A percentile compares a stretch with the other conserved stretches of the same genome.
Conservation (phyloP, 2,888 invertebrate genomes). For the Thecophora atra region DNA sequence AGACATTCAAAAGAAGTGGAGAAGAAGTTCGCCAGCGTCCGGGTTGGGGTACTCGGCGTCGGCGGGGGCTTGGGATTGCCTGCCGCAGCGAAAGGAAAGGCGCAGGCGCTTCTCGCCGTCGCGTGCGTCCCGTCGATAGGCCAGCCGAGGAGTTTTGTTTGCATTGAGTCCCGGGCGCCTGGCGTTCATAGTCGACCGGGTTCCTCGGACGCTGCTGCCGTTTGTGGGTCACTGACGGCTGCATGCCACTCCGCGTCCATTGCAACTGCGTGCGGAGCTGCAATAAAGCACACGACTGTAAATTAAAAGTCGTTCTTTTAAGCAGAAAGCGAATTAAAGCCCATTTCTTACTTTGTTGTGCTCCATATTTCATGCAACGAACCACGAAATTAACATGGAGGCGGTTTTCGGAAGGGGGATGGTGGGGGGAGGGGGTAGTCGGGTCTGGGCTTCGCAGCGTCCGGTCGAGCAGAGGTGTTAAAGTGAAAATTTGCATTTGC, state of each 20-base stretch:
- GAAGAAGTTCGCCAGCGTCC: no score
- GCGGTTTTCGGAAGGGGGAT: not conserved
- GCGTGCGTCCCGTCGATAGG: no score
- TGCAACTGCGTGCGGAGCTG: conserved; percentile 12
- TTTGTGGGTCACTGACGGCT: not conserved
- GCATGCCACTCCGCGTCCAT: conserved; percentile 20
- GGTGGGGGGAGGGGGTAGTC: not conserved
- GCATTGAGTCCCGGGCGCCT: no score
- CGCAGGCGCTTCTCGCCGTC: no score
- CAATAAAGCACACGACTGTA: conserved; percentile 13
- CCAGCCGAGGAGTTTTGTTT: not conserved
- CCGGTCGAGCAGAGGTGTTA: conserved; percentile 56
- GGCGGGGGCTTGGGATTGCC: no score
- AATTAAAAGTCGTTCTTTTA: not conserved
- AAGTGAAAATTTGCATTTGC: conserved; percentile 63
- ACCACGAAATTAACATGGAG: no score
- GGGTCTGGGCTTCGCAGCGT: not conserved
- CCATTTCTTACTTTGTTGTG: not conserved
- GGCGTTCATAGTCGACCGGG: no score
- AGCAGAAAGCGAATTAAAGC: not conserved
- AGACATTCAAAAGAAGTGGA: no score
- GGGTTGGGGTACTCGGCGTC: no score
- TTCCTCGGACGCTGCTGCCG: not conserved
- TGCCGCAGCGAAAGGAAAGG: no score
- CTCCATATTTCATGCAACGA: not conserved